Evolutionary conservation across 2,797 vertebrate species (phyloP).

Genomic region (Chrysolophus pictus): DNA sequence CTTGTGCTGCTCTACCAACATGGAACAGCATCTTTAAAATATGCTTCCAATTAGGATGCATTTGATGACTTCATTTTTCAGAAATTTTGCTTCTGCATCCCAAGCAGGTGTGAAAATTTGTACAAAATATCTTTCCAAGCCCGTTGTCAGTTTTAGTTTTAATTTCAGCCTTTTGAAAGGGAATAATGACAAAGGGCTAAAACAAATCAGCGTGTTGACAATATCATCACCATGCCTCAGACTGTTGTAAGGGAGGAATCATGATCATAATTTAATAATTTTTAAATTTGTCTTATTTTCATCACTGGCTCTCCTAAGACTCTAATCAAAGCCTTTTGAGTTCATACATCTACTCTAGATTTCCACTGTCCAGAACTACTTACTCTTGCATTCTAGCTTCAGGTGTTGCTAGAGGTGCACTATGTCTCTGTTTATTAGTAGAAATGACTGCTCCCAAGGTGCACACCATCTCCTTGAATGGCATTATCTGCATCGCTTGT

Average conservation of each 20-base stretch:
- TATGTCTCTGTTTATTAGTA: rapidly evolving
- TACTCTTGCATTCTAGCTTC: background rate
- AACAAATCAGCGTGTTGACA: background rate
- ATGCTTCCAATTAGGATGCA: background rate
- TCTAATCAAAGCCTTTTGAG: background rate
- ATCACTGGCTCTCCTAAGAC: background rate
- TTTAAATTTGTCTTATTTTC: background rate
- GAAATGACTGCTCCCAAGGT: background rate
- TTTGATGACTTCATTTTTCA: background rate
- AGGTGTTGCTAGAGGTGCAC: background rate
- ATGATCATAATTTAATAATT: background rate
- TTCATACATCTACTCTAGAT: background rate
- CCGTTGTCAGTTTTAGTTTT: background rate
- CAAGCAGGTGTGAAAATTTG: background rate
- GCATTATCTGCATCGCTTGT: background rate
- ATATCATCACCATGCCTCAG: background rate
- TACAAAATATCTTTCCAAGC: background rate
- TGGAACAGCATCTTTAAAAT: background rate
- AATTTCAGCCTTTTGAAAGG: rapidly evolving
- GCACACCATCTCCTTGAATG: background rate
- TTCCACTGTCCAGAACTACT: background rate
- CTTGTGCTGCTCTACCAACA: background rate
- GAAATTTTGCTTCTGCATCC: background rate
- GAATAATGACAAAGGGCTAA: background rate
- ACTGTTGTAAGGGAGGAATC: background rate